A percentile compares a stretch with the other conserved stretches of the same genome.
These are phyloP conservation scores for Thalpophila matura DNA, from an alignment of 2,888 invertebrate genomes.

Conservation along the genomic window DNA sequence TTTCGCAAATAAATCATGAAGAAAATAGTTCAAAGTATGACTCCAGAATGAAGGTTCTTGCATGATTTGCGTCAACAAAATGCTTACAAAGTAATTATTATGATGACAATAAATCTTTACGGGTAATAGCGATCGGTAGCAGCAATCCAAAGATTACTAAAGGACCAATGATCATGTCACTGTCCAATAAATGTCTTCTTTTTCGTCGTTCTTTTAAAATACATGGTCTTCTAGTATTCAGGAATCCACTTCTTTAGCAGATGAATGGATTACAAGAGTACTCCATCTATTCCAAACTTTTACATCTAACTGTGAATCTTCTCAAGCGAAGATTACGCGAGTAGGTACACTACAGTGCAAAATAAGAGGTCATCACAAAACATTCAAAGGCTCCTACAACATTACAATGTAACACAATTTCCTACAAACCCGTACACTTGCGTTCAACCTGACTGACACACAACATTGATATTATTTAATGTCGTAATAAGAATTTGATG, in stretches of 20 bases:
- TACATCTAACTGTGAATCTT: not conserved
- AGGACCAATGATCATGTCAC: not conserved
- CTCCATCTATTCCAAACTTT: conserved; percentile 3
- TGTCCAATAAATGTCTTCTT: not conserved
- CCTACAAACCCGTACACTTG: conserved; percentile 37
- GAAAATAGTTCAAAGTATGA: not conserved
- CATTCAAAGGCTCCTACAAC: conserved; percentile 16
- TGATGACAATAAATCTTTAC: not conserved
- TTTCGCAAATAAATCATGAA: conserved; percentile 33
- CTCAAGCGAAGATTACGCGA: not conserved
- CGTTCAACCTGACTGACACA: conserved; percentile 52
- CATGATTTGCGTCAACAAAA: not conserved
- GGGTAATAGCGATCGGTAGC: not conserved
- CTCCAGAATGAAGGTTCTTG: not conserved
- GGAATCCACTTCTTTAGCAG: not conserved
- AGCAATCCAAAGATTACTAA: not conserved
- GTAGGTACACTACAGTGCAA: conserved; percentile 19
- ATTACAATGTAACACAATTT: conserved; percentile 36
- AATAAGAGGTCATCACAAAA: conserved; percentile 34
- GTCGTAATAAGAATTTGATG: conserved; percentile 83
- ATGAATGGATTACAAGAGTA: not conserved
- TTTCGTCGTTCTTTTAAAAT: not conserved
- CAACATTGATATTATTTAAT: conserved; percentile 69
- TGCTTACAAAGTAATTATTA: too few species aligned
- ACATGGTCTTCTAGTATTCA: not conserved